Conservation (phyloP, 2,888 invertebrate genomes). For the Drosophila paramelanica region DNA sequence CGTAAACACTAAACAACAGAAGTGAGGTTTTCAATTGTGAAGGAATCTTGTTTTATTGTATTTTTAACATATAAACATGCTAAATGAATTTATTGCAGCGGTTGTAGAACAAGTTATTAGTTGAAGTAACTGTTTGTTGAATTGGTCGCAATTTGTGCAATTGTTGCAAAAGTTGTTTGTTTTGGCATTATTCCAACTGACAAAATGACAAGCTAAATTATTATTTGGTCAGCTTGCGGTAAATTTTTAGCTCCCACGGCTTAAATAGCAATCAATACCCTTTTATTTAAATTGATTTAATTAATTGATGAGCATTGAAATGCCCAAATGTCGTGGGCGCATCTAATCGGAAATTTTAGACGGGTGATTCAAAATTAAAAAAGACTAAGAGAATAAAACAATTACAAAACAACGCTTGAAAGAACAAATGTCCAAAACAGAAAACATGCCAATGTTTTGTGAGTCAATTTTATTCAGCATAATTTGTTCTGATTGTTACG, state of each 20-base stretch:
- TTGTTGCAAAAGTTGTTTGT: slow-evolving; percentile 40
- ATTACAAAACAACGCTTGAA: slow-evolving; percentile 34
- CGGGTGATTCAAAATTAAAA: slow-evolving; percentile 45
- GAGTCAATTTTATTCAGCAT: slow-evolving; percentile 11
- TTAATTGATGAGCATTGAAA: slow-evolving; percentile 56
- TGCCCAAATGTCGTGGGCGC: slow-evolving; percentile 52
- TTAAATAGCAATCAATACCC: slow-evolving; percentile 53
- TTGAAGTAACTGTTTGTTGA: slow-evolving; percentile 34
- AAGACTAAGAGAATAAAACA: slow-evolving; percentile 5
- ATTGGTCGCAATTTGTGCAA: slow-evolving; percentile 50
- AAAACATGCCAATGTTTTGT: slow-evolving; percentile 6
- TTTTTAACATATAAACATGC: slow-evolving; percentile 24
- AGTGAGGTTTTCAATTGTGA: slow-evolving; percentile 24
- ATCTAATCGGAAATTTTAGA: slow-evolving; percentile 63
- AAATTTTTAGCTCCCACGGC: slow-evolving; percentile 63
- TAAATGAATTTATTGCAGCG: slow-evolving; percentile 17
- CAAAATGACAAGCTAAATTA: slow-evolving; percentile 56
- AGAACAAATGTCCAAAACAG: slow-evolving; percentile 15
- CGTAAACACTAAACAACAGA: slow-evolving; percentile 31
- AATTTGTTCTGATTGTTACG: neutral
- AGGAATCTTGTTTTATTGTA: slow-evolving; percentile 34
- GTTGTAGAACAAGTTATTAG: slow-evolving; percentile 55
- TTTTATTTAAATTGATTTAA: slow-evolving; percentile 67
- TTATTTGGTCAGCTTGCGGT: slow-evolving; percentile 47
- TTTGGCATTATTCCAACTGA: slow-evolving; percentile 37